Conservation (phyloP, 2,797 vertebrate genomes). For the Phrynocephalus forsythii region DNA sequence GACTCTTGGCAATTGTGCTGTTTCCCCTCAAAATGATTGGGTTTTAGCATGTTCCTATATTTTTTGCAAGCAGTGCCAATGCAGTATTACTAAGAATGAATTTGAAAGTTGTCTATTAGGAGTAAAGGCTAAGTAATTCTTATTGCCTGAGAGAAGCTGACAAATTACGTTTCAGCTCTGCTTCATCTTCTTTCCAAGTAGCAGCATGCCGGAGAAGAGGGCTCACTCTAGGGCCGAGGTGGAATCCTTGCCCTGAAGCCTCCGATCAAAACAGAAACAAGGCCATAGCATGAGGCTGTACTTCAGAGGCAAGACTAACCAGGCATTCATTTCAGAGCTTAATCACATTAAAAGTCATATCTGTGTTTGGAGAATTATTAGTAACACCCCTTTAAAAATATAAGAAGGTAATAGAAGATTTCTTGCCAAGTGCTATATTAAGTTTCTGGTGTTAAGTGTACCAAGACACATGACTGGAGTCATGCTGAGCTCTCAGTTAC, state of each 20-base stretch:
- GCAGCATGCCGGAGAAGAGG: slow-evolving; percentile 1
- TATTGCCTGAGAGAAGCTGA: not conserved
- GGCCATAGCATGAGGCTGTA: slow-evolving; percentile 29
- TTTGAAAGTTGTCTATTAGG: not conserved
- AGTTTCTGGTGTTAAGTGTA: slow-evolving; percentile 9
- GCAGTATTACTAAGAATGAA: not conserved
- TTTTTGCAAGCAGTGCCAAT: not conserved
- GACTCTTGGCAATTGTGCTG: not conserved
- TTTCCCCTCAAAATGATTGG: not conserved
- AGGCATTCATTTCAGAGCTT: slow-evolving; percentile 51
- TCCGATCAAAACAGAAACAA: slow-evolving; percentile 21
- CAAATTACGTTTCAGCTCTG: fast-evolving
- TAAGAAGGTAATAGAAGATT: slow-evolving; percentile 10
- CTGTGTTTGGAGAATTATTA: slow-evolving; percentile 55
- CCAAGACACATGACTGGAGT: not conserved
- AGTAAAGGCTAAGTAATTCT: not conserved
- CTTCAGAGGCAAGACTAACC: slow-evolving; percentile 45
- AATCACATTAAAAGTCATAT: slow-evolving; percentile 63
- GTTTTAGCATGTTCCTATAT: not conserved
- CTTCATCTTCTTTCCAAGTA: not conserved
- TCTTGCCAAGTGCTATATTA: not conserved
- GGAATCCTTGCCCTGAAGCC: slow-evolving; percentile 25
- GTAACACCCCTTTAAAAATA: not conserved
- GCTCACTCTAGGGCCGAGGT: not conserved
- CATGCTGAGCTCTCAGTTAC: not conserved